These are phyloP conservation scores for Centruroides vittatus DNA, from an alignment of 1,140 invertebrate genomes.

Conservation along the genomic window DNA sequence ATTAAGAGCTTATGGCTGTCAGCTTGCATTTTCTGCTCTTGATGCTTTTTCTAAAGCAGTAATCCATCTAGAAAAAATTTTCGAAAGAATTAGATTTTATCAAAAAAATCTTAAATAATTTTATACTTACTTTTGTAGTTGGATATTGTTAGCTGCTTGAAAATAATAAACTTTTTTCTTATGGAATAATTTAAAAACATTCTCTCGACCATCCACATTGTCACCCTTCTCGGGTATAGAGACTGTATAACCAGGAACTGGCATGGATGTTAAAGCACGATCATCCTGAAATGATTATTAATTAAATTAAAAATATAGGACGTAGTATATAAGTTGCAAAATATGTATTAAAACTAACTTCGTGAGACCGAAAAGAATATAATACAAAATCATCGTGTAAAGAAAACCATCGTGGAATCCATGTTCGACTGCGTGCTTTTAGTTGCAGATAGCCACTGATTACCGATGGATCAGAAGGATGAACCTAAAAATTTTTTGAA, in stretches of 20 bases:
- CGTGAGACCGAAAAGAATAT: slow-evolving; percentile 44
- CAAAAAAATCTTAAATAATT: not conserved
- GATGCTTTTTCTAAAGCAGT: not conserved
- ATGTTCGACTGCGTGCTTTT: slow-evolving; percentile 41
- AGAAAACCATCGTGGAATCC: slow-evolving; percentile 43
- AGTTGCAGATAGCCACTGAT: slow-evolving; percentile 42
- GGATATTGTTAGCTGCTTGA: slow-evolving; percentile 33
- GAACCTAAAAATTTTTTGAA: not conserved
- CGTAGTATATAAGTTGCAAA: too few relatives aligned
- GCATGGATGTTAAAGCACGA: slow-evolving; percentile 43
- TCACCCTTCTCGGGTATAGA: slow-evolving; percentile 23
- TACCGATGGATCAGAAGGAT: slow-evolving; percentile 22
- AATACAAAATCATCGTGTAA: slow-evolving; percentile 46
- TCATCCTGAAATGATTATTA: slow-evolving; percentile 24
- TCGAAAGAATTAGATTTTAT: not conserved
- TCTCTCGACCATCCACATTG: slow-evolving; percentile 28
- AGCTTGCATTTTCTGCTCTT: not conserved
- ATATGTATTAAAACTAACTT: slow-evolving; percentile 26
- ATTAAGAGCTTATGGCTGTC: not conserved
- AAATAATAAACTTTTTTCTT: slow-evolving; percentile 40
- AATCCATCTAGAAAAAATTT: not conserved
- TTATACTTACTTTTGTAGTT: slow-evolving; percentile 31
- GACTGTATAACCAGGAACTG: slow-evolving; percentile 43
- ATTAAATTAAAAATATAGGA: not conserved
- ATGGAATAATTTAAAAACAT: slow-evolving; percentile 42